Conservation (phyloP, 30 jellyfish, hydroid and myxozoan species). For the Sanderia malayensis region DNA sequence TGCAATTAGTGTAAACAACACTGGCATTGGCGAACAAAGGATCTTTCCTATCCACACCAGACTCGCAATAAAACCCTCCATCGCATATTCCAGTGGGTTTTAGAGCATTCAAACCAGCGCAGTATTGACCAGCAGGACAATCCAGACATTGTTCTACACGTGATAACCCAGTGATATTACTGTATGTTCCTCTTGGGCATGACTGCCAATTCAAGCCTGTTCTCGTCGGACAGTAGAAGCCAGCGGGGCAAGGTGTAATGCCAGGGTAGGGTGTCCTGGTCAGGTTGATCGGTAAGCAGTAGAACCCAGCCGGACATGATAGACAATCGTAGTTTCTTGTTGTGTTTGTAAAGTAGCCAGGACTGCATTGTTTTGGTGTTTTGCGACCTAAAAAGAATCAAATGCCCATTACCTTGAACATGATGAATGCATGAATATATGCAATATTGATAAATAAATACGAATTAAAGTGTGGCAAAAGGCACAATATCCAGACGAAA, state of each 20-base stretch:
- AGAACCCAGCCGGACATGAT: slow-evolving; percentile 90
- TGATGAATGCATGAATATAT: no score
- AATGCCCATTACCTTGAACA: no score
- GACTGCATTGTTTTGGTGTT: slow-evolving; percentile 81
- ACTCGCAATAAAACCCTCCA: slow-evolving; percentile 84
- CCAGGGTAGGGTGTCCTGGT: slow-evolving; percentile 88
- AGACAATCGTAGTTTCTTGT: slow-evolving; percentile 72
- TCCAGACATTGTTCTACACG: slow-evolving; percentile 66
- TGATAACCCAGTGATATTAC: slow-evolving; percentile 83
- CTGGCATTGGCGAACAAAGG: slow-evolving; percentile 72
- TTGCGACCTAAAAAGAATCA: slow-evolving; percentile 77
- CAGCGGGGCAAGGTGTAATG: slow-evolving; percentile 80
- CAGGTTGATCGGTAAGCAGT: slow-evolving; percentile 81
- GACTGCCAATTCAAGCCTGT: slow-evolving; percentile 96
- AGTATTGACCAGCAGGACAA: slow-evolving; percentile 83
- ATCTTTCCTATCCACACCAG: slow-evolving; percentile 85
- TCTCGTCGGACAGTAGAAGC: slow-evolving; percentile 81
- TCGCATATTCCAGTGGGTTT: slow-evolving; percentile 69
- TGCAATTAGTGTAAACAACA: slow-evolving; percentile 46
- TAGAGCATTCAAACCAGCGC: slow-evolving; percentile 83
- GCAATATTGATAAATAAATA: no score
- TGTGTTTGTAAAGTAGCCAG: slow-evolving; percentile 84
- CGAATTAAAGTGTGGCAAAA: no score
- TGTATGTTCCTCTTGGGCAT: slow-evolving; percentile 95
- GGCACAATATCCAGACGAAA: no score